These are phyloP conservation scores for Tragelaphus eurycerus DNA, from an alignment of 2,797 vertebrate species.

Conservation along the genomic window DNA sequence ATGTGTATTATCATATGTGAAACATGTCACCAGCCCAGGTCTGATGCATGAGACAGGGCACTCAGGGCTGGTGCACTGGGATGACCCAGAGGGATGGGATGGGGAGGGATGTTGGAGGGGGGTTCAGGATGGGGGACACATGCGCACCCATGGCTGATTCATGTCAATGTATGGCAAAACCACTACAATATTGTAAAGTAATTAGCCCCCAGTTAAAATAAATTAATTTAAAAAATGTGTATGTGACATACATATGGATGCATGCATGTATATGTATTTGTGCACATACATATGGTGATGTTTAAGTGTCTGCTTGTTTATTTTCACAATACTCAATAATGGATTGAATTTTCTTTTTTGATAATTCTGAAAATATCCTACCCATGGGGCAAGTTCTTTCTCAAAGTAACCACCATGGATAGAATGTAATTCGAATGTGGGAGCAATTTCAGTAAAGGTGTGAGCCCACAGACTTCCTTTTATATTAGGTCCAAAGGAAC, in stretches of 20 bases:
- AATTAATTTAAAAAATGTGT: background rate
- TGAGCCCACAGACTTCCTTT: conserved; percentile 43
- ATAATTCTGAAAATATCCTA: conserved; percentile 41
- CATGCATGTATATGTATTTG: background rate
- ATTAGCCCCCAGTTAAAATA: background rate
- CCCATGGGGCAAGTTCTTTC: conserved; percentile 45
- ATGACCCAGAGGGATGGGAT: background rate
- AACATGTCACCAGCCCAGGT: rapidly evolving
- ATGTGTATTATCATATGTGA: background rate
- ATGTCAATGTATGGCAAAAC: background rate
- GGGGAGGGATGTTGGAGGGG: background rate
- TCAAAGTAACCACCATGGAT: conserved; percentile 35
- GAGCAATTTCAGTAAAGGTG: conserved; percentile 42
- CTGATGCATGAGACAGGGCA: rapidly evolving
- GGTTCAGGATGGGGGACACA: background rate
- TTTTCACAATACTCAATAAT: conserved; percentile 15
- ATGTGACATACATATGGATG: background rate
- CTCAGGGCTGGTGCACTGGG: background rate
- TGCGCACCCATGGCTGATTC: background rate
- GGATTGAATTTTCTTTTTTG: conserved; percentile 3
- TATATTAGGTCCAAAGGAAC: conserved; percentile 60
- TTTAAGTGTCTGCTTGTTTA: background rate
- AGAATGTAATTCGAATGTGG: conserved; percentile 33
- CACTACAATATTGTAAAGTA: background rate
- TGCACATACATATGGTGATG: background rate